phyloP scores from a whole-genome alignment of 1,140 invertebrate genomes.

The Drosophila bocqueti region DNA sequence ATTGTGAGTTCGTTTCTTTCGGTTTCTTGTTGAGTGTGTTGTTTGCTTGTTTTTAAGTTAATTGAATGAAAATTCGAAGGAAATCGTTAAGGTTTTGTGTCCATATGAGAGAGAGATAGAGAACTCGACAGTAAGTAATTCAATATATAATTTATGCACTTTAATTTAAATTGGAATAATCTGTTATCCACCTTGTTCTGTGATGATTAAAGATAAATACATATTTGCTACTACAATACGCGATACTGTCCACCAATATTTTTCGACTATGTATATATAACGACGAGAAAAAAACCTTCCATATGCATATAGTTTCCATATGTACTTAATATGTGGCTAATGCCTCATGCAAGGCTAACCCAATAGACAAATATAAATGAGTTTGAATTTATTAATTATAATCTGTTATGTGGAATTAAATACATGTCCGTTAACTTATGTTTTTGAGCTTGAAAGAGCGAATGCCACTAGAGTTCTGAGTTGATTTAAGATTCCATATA shows the following conservation, averaged over 20 bases:
- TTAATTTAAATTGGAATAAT: constrained; percentile 76
- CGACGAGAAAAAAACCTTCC: constrained; percentile 73
- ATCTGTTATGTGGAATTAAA: constrained; percentile 60
- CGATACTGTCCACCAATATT: constrained; percentile 76
- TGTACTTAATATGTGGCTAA: constrained; percentile 54
- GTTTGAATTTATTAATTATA: constrained; percentile 40
- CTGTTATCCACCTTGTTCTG: constrained; percentile 37
- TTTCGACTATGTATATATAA: constrained; percentile 73
- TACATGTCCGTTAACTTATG: constrained; percentile 61
- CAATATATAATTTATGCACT: constrained; percentile 70
- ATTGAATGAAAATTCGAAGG: constrained; percentile 73
- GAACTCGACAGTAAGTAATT: constrained; percentile 72
- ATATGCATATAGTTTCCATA: constrained; percentile 44
- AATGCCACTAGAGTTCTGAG: constrained; percentile 57
- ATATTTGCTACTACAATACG: constrained; percentile 78
- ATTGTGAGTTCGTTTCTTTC: constrained; percentile 41
- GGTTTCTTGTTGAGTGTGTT: constrained; percentile 17
- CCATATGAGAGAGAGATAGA: constrained; percentile 56
- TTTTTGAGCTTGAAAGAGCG: constrained; percentile 62
- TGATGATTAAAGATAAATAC: constrained; percentile 72
- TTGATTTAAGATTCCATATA: constrained; percentile 43
- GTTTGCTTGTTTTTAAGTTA: constrained; percentile 51
- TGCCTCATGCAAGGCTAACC: constrained; percentile 63
- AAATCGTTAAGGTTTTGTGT: constrained; percentile 57
- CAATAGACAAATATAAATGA: constrained; percentile 70